Conservation (phyloP, 2,797 vertebrate species). For the Macrochelys suwanniensis region DNA sequence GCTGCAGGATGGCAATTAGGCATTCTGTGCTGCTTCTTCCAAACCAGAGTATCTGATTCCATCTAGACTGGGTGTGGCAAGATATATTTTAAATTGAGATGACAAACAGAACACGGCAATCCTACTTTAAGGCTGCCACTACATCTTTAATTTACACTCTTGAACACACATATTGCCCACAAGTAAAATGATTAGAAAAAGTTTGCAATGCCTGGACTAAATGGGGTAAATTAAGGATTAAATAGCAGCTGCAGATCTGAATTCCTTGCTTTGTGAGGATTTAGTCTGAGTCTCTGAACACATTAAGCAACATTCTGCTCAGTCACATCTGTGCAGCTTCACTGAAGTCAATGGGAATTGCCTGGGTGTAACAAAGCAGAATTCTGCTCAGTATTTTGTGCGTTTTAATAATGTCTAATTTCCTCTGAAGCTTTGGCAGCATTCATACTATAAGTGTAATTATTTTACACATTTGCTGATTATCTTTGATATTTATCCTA, state of each 20-base stretch:
- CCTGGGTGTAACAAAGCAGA: background rate
- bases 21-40: background rate
- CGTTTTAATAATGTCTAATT: background rate
- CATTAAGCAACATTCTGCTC: background rate
- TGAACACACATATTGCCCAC: slow-evolving; percentile 18
- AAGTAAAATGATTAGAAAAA: background rate
- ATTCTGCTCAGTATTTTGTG: background rate
- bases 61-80: background rate
- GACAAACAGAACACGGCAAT: background rate
- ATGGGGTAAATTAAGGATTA: background rate
- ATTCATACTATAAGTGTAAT: background rate
- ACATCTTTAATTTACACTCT: slow-evolving; percentile 24
- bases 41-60: background rate
- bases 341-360: background rate
- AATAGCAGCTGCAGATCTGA: background rate
- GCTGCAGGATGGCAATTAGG: slow-evolving; percentile 14
- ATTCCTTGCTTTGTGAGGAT: slow-evolving; percentile 5
- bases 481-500: background rate
- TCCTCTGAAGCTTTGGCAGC: background rate
- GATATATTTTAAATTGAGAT: slow-evolving; percentile 28
- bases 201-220: background rate
- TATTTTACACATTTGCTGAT: background rate
- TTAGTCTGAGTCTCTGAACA: background rate
- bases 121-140: background rate
- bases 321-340: background rate